Base-by-base conservation (phyloP, 2,888 invertebrate genomes). In the Apotomis betuletana region DNA sequence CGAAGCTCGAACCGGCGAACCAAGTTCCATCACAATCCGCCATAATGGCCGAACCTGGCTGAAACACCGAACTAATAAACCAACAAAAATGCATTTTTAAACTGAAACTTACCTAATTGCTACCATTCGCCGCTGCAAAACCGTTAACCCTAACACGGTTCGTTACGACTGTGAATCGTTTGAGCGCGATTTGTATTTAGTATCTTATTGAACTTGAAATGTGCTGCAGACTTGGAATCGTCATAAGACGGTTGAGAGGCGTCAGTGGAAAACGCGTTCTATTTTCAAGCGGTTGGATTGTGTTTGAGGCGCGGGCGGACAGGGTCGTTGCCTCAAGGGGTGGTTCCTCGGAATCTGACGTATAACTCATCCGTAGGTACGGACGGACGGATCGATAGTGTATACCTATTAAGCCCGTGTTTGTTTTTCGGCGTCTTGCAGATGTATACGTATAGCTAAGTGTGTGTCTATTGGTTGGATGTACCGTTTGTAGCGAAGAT, bases 291-390 rank as follows among this genome's bases (percentile, higher is more conserved):
- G 60, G 67, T 69, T 79, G 83, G 78, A 83, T 76, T 61, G 77
- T 72, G 75, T 79, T 81, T 81, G 67, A 80, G 76, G 69, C 70
- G 81, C 69, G 75, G 73, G 74, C 59, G 63, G 70, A 76, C 76
- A 80, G 86, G 89, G 90, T 89, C 88, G 90, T 84, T 84, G 78
- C 79, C 75, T 74, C 77, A 78, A 83, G 83, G 85, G 85, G 81
- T 84, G 86, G 82, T 83, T 70, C 77, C 78, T 70, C 15, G 78
- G 82, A 80, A 80, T 81, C 83, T 87, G 86, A 85, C 87, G 88
- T 90, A 90, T 88, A 90, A 86, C 87, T 90, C 90, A 89, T 90
- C 87, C 80, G 89, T 91, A 90, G 90, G 89, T 89, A 90, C 84
- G 83, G 84, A 80, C 74, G 77, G 73, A 71, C 79, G 83, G 88